Percentiles rank a stretch among this genome's conserved stretches.
Conservation (phyloP, 2,113 vertebrate genomes). For the Microtus oregoni region DNA sequence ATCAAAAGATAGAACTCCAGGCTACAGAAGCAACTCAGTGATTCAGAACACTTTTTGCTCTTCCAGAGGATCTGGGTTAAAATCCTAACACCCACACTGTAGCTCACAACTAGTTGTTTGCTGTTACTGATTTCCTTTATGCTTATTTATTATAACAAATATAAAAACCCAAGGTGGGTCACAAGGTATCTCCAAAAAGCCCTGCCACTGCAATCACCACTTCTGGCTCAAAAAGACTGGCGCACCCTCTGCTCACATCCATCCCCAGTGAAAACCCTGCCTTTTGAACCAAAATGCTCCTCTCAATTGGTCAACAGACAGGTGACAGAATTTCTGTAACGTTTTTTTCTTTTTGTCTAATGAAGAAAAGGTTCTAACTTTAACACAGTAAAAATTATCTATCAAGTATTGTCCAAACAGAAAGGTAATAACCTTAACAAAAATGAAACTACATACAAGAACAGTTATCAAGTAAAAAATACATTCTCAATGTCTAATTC, state of each 20-base stretch:
- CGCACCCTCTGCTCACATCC: too few relatives aligned
- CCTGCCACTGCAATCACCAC: too few relatives aligned
- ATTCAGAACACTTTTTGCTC: neutral
- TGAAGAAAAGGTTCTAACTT: neutral
- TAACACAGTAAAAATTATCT: neutral
- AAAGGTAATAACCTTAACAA: neutral
- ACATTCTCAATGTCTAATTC: neutral
- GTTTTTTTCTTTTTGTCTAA: neutral
- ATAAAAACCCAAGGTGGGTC: neutral
- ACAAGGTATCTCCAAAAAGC: neutral
- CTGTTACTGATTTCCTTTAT: neutral
- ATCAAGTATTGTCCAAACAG: neutral
- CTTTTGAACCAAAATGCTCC: neutral
- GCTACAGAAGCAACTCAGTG: neutral
- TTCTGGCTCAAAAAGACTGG: too few relatives aligned
- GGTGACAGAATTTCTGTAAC: neutral
- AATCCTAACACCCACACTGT: neutral
- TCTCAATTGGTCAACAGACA: neutral
- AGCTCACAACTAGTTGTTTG: neutral
- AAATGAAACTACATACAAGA: neutral
- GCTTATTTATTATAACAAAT: neutral
- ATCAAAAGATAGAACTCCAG: conserved; percentile 31
- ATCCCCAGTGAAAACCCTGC: neutral
- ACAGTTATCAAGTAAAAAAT: neutral
- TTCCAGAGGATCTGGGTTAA: neutral